These are phyloP conservation scores for Brachionus paranguensis DNA, from an alignment of 1,140 invertebrate genomes.

Conservation along the genomic window DNA sequence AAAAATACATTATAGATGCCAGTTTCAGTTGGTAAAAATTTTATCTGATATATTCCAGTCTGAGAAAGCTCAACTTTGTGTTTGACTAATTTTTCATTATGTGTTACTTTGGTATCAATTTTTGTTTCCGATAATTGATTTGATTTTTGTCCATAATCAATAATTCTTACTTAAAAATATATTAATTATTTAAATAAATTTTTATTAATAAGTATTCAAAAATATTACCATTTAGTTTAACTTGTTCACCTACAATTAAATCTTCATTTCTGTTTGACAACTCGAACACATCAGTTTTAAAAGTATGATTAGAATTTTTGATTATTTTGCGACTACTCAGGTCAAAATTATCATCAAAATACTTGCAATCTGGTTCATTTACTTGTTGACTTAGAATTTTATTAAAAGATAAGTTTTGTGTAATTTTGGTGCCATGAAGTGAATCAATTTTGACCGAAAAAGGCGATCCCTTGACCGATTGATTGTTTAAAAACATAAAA, in stretches of 20 bases:
- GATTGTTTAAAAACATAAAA: not conserved
- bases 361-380: not conserved
- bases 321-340: not conserved
- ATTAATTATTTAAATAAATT: not conserved
- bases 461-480: not conserved
- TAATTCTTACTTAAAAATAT: not conserved
- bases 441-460: conserved; percentile 1
- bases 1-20: not conserved
- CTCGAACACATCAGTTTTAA: conserved; percentile 4
- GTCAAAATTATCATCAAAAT: not conserved
- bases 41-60: not conserved
- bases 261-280: not conserved
- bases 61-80: not conserved
- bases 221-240: conserved; percentile 4
- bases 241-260: conserved; percentile 29
- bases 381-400: not conserved
- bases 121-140: not conserved
- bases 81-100: not conserved
- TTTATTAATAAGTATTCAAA: too few species aligned
- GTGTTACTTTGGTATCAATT: not conserved
- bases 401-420: not conserved
- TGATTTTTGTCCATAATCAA: not conserved
- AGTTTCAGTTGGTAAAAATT: not conserved
- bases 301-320: not conserved
- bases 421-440: not conserved